Evolutionary conservation across 2,888 invertebrate species (phyloP), one percentile per base, ranked within the genome.

Genomic region (Tetragnatha montana): DNA sequence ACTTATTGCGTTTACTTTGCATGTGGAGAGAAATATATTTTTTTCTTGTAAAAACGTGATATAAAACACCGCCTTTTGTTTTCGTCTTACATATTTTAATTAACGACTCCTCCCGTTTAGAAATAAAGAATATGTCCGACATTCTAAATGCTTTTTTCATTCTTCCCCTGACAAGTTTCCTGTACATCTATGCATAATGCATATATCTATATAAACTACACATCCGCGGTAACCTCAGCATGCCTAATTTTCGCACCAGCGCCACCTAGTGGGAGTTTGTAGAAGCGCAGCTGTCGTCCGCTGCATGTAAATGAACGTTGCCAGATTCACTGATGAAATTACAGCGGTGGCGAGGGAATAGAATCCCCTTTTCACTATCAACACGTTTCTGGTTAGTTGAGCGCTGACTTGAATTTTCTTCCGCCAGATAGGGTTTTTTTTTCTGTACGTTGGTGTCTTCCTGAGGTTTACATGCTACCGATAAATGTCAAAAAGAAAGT

Each of bases 341-440:
- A 84, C 71, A 71, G 79, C 7, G 35, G 17, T 12, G 35, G 75
- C 21, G 35, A 19, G 71, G 22, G 71, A 35, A 60, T 35, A 82
- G 35, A 84, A 69, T 60, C 21, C 49, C 22, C 19, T 60, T 22
- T 82, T 60, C 84, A 71, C 78, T 79, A 79, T 71, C 79, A 85
- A 85, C 85, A 79, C 85, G 79, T 85, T 85, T 85, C 60, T 79
- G 85, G 78, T 85, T 85, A 85, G 85, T 85, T 85, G 85, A 85
- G 73, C 85, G 71, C 78, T n/a, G 22, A 50, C 85, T n/a, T 49
- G 19, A 71, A 79, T 85, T 79, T 85, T 71, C 73, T 74, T 80
- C 51, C 50, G 19, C 69, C 14, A 47, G 70, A 35, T 35, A 49
- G 70, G n/a, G 17, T 51, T 81, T 81, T 35, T 74, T 74, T 74